phyloP scores from a whole-genome alignment of 2,113 vertebrate species.

The Myotis lucifugus region DNA sequence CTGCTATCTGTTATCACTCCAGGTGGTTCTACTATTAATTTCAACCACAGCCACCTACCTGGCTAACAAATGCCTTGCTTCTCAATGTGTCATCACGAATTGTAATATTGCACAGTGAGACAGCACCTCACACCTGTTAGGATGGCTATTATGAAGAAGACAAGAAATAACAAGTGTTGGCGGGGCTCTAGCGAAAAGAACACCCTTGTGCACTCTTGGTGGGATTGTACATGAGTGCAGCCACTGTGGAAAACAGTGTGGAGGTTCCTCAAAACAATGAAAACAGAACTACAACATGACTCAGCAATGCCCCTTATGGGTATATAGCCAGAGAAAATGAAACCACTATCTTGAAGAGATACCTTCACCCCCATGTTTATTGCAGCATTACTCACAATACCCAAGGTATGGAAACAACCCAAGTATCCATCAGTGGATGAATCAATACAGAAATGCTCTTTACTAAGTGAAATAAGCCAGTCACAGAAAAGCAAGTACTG shows the following conservation, averaged over 20 bases:
- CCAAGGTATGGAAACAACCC: not conserved
- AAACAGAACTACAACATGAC: not conserved
- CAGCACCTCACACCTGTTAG: not conserved
- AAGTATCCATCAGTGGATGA: not conserved
- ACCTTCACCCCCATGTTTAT: no score
- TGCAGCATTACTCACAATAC: not conserved
- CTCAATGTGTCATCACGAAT: not conserved
- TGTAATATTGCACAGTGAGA: not conserved
- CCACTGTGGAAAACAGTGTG: not conserved
- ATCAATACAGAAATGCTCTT: not conserved
- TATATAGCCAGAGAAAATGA: not conserved
- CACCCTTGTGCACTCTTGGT: no score
- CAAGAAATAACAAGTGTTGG: not conserved
- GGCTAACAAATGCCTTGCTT: not conserved
- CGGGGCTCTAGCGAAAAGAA: not conserved
- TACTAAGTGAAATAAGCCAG: not conserved
- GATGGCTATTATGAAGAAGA: not conserved
- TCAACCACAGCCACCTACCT: not conserved
- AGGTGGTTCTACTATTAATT: not conserved
- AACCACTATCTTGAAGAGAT: not conserved
- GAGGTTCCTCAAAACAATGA: not conserved
- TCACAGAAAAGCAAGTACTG: not conserved
- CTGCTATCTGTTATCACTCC: not conserved
- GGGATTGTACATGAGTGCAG: not conserved
- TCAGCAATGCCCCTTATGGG: not conserved